Evolutionary conservation across 2,113 vertebrate species (phyloP).

Genomic region (Entosphenus tridentatus): DNA sequence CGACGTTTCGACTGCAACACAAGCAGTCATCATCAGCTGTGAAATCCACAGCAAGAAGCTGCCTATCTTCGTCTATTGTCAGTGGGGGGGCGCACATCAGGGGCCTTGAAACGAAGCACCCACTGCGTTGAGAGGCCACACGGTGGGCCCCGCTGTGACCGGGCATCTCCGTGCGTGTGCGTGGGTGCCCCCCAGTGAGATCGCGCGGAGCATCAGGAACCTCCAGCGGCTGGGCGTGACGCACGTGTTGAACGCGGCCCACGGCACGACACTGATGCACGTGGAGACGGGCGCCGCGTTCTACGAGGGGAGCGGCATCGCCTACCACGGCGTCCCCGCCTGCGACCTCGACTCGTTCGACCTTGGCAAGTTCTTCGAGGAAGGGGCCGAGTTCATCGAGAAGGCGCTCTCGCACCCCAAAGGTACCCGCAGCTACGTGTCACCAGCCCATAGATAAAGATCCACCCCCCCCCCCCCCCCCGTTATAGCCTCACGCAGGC

Average conservation of each 20-base stretch:
- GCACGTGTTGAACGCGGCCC: neutral
- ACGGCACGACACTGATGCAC: conserved; percentile 1
- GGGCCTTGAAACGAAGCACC: too few species aligned
- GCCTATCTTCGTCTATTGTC: too few species aligned
- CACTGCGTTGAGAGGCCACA: too few species aligned
- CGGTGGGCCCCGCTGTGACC: too few species aligned
- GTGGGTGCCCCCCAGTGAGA: neutral
- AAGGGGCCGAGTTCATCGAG: neutral
- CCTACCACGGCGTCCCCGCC: neutral
- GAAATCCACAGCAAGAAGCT: too few species aligned
- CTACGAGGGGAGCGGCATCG: conserved; percentile 4
- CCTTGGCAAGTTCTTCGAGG: neutral
- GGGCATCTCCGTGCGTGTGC: neutral
- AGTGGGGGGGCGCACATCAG: too few species aligned
- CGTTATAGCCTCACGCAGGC: too few species aligned
- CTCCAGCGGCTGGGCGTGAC: neutral
- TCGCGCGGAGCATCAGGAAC: neutral
- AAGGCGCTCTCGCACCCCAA: neutral
- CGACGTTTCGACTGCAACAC: too few species aligned
- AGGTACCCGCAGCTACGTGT: neutral
- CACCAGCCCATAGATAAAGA: too few species aligned
- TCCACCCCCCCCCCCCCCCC: too few species aligned
- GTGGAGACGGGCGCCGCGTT: neutral
- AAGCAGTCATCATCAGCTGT: too few species aligned
- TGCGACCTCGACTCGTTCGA: neutral